These are phyloP conservation scores for Xiphophorus maculatus DNA, from an alignment of 2,113 vertebrate species.

Conservation along the genomic window DNA sequence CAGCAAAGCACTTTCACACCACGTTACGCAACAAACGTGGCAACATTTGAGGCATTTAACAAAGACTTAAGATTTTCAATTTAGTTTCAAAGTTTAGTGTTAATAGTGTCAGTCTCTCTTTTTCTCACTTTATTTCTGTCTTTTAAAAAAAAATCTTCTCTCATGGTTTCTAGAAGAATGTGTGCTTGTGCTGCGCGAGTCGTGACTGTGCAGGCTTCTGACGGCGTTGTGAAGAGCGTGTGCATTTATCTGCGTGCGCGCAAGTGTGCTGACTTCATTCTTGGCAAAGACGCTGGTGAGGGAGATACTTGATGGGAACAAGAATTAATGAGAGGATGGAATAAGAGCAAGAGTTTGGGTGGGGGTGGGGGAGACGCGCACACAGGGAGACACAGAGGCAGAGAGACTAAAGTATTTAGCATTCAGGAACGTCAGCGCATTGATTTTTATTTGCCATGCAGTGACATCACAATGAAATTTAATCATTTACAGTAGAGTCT, in stretches of 20 bases:
- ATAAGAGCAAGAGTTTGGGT: background rate
- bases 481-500: constrained; percentile 54
- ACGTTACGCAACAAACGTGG: background rate
- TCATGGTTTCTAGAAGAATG: constrained; percentile 14
- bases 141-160: background rate
- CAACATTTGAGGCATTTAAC: background rate
- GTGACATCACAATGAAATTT: constrained; percentile 61
- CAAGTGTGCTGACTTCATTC: constrained; percentile 55
- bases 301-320: constrained; percentile 46
- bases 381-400: constrained; percentile 40
- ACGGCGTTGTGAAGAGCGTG: constrained; percentile 30
- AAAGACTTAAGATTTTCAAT: constrained; percentile 15
- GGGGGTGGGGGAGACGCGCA: background rate
- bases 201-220: constrained; percentile 63
- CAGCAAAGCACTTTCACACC: background rate
- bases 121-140: constrained; percentile 1
- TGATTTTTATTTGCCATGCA: constrained; percentile 38
- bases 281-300: constrained; percentile 47
- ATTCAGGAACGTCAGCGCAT: constrained; percentile 58
- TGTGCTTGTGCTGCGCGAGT: constrained; percentile 39
- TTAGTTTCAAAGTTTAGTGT: constrained; percentile 12
- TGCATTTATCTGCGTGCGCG: constrained; percentile 16
- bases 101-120: constrained; percentile 24
- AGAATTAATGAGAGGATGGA: constrained; percentile 55
- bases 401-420: constrained; percentile 43